These are phyloP conservation scores for Neofelis nebulosa DNA, from an alignment of 2,113 vertebrate genomes.

Conservation along the genomic window DNA sequence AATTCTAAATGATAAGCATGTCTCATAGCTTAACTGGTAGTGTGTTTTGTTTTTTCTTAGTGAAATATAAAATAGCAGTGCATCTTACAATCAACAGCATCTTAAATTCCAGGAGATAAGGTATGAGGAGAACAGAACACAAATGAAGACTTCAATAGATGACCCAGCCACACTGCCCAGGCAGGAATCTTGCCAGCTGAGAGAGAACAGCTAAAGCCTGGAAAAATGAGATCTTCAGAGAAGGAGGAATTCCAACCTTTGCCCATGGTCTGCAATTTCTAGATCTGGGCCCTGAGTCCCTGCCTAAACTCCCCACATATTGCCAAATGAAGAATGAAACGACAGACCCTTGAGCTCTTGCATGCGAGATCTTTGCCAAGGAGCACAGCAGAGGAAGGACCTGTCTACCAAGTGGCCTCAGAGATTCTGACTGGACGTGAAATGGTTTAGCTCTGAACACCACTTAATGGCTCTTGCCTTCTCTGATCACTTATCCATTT, in stretches of 20 bases:
- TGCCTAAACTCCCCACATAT: neutral
- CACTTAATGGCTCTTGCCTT: constrained; percentile 27
- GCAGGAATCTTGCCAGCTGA: neutral
- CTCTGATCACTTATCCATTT: neutral
- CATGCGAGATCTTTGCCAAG: neutral
- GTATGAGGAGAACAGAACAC: neutral
- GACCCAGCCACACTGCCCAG: neutral
- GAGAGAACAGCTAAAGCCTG: neutral
- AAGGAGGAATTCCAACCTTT: neutral
- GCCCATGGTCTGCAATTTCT: neutral
- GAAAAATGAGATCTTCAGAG: neutral
- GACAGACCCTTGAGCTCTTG: neutral
- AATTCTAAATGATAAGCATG: neutral
- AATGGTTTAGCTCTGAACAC: neutral
- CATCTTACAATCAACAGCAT: neutral
- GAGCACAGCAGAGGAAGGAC: neutral
- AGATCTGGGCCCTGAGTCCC: neutral
- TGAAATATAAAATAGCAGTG: neutral
- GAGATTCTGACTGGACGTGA: neutral
- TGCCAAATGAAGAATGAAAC: neutral
- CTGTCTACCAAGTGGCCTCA: neutral
- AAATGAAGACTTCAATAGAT: neutral
- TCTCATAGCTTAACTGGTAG: neutral
- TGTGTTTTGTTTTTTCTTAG: neutral
- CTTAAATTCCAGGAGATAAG: neutral